A percentile compares a stretch with the other conserved stretches of the same genome.
phyloP scores from a whole-genome alignment of 2,797 vertebrate genomes.

The Eulemur mongoz region DNA sequence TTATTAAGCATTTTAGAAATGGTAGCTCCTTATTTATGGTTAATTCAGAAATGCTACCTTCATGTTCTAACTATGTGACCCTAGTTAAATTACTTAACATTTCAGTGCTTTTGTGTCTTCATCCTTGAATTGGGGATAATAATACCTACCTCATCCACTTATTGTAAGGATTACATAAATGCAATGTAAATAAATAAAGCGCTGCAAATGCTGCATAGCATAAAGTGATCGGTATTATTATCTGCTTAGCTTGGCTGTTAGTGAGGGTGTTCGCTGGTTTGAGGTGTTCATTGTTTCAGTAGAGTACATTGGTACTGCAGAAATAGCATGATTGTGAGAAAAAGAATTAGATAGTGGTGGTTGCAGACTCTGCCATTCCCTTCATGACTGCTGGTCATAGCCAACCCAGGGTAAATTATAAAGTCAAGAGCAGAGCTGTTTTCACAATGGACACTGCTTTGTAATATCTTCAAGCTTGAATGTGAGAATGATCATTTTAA shows the following conservation, averaged over 20 bases:
- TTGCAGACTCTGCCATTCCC: background rate
- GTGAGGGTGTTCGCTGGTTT: background rate
- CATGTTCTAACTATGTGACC: background rate
- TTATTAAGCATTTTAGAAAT: slow-evolving; percentile 6
- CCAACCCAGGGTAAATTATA: background rate
- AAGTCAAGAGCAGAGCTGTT: background rate
- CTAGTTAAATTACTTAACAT: background rate
- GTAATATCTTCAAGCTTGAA: background rate
- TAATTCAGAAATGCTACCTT: background rate
- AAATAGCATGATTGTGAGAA: background rate
- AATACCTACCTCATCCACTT: background rate
- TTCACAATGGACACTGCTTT: background rate
- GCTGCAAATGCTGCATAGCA: background rate
- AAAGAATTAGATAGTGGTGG: background rate
- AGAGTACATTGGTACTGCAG: background rate
- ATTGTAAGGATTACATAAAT: background rate
- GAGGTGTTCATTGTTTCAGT: background rate
- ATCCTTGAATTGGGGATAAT: background rate
- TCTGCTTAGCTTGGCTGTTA: no score
- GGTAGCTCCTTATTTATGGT: background rate
- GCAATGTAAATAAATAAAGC: background rate
- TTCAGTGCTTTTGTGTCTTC: background rate
- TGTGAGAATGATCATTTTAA: background rate
- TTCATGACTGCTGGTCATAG: background rate
- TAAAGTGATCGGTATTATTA: background rate